A percentile compares a stretch with the other conserved stretches of the same genome.
These are phyloP conservation scores for Heliconius ismenius DNA, from an alignment of 2,888 invertebrate species.

Conservation along the genomic window DNA sequence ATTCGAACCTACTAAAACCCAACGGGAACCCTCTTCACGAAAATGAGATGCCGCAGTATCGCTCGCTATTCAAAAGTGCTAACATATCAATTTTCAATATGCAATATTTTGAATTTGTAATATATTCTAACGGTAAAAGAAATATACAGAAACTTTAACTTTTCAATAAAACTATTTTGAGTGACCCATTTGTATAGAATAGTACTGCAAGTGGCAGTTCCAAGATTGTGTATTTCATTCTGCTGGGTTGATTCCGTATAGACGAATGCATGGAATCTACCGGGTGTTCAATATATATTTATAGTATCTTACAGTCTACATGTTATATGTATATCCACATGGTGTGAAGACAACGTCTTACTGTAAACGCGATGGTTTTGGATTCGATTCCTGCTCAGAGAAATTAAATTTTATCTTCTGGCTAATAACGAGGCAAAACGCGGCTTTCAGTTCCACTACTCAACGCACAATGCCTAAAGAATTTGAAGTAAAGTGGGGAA, in stretches of 20 bases:
- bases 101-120: neutral
- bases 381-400: too few species aligned
- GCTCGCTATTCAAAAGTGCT: too few species aligned
- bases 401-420: too few species aligned
- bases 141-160: neutral
- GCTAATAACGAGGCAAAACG: too few species aligned
- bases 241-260: neutral
- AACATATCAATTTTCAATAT: neutral
- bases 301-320: neutral
- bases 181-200: conserved; percentile 2
- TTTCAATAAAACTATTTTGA: neutral
- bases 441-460: too few species aligned
- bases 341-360: neutral
- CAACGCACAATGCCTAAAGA: too few species aligned
- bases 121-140: neutral
- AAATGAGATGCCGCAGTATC: too few species aligned
- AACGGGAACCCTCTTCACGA: too few species aligned
- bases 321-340: neutral
- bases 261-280: neutral
- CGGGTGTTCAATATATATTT: neutral
- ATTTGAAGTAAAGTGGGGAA: too few species aligned
- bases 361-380: neutral
- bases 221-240: conserved; percentile 15
- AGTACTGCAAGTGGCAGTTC: conserved; percentile 6
- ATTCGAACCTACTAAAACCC: too few species aligned